phyloP scores from a whole-genome alignment of 1,140 invertebrate species.

The Homalodisca vitripennis region DNA sequence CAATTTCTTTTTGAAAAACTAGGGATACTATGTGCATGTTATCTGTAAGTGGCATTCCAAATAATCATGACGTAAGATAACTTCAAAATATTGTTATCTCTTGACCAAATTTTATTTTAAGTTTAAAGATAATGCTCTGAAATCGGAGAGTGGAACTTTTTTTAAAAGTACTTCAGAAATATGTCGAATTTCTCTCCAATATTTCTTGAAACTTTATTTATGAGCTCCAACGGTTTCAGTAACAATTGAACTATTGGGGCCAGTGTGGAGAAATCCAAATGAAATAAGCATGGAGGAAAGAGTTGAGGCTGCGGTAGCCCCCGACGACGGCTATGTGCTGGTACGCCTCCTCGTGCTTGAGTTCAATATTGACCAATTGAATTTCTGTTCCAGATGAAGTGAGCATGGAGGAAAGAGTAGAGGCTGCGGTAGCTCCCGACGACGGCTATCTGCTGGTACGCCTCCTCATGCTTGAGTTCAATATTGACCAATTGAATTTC shows the following conservation, averaged over 20 bases:
- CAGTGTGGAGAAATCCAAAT: background rate
- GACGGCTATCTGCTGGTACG: constrained; percentile 80
- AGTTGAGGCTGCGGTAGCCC: constrained; percentile 47
- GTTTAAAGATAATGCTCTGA: background rate
- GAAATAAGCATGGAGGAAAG: background rate
- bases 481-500: no score
- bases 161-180: background rate
- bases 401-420: constrained; percentile 54
- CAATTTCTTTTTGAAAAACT: no score
- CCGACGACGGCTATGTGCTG: constrained; percentile 73
- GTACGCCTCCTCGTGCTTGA: constrained; percentile 86
- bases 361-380: constrained; percentile 93
- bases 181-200: background rate
- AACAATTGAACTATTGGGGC: background rate
- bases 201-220: background rate
- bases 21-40: no score
- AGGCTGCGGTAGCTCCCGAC: constrained; percentile 54
- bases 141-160: background rate
- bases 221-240: background rate
- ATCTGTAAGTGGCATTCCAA: no score
- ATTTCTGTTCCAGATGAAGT: constrained; percentile 35
- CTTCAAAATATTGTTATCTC: no score
- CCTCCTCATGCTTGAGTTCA: constrained; percentile 85
- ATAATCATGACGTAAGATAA: no score
- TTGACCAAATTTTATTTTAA: background rate